Percentiles rank a stretch among this genome's conserved stretches.
Evolutionary conservation across 2,113 vertebrate genomes (phyloP).

Genomic region (Gopherus flavomarginatus): DNA sequence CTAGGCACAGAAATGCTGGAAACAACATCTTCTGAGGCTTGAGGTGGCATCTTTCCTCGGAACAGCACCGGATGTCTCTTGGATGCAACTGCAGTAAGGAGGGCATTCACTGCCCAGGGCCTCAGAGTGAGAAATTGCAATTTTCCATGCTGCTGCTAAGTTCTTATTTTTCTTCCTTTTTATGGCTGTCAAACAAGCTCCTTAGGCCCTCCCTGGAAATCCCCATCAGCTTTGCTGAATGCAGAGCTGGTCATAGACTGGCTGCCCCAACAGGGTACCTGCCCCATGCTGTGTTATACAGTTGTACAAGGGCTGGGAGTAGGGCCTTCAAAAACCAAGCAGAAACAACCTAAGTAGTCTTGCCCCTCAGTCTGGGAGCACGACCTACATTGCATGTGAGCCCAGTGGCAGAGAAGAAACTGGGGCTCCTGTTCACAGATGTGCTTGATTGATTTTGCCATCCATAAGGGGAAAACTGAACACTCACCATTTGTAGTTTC

Average conservation of each 20-base stretch:
- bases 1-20: conserved; percentile 47
- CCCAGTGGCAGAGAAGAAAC: not conserved
- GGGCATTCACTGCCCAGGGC: conserved; percentile 51
- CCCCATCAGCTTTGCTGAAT: conserved; percentile 63
- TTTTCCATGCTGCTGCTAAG: conserved; percentile 44
- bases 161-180: conserved; percentile 58
- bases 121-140: conserved; percentile 57
- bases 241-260: conserved; percentile 39
- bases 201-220: conserved; percentile 61
- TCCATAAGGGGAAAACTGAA: not conserved
- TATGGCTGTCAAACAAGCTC: conserved; percentile 59
- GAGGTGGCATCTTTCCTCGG: conserved; percentile 17
- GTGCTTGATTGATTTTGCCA: not conserved
- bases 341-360: not conserved
- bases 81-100: conserved; percentile 23
- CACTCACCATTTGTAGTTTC: not conserved
- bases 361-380: not conserved
- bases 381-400: not conserved
- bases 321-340: not conserved
- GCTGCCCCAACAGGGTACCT: conserved; percentile 52
- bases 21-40: conserved; percentile 38
- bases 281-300: conserved; percentile 37
- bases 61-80: not conserved
- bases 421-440: not conserved
- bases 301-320: not conserved